Conservation (phyloP, 2,888 invertebrate species). For the Quadriops clusia region DNA sequence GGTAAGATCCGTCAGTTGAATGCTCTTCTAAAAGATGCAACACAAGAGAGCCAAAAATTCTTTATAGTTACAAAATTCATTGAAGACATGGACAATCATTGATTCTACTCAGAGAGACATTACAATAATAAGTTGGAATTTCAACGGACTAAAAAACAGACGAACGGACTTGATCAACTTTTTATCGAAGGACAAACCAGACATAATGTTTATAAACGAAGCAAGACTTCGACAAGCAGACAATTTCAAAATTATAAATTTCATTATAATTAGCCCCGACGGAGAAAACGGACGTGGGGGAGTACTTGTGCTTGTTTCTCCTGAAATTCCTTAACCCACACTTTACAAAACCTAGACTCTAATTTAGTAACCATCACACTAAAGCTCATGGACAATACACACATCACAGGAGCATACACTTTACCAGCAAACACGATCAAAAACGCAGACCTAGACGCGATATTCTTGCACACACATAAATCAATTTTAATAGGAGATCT, state of each 20-base stretch:
- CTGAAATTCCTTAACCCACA: slow-evolving; percentile 3
- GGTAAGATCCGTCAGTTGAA: too few species aligned
- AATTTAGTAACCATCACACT: slow-evolving; percentile 11
- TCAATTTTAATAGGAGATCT: slow-evolving; percentile 12
- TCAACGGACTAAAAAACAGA: slow-evolving; percentile 13
- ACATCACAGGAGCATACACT: slow-evolving; percentile 10
- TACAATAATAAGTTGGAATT: slow-evolving; percentile 9
- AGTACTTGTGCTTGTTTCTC: slow-evolving; percentile 1
- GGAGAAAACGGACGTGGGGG: background rate
- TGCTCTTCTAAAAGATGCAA: too few species aligned
- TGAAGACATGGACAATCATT: background rate
- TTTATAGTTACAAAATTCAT: too few species aligned
- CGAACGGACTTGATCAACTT: slow-evolving; percentile 11
- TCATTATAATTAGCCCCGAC: slow-evolving; percentile 1
- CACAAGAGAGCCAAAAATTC: too few species aligned
- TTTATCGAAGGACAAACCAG: slow-evolving; percentile 8
- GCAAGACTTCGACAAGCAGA: slow-evolving; percentile 6
- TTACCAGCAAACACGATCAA: slow-evolving; percentile 8
- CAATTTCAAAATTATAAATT: slow-evolving; percentile 8
- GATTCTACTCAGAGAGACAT: slow-evolving; percentile 1
- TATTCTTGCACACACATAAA: slow-evolving; percentile 3
- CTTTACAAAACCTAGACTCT: background rate
- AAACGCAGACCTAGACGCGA: slow-evolving; percentile 8
- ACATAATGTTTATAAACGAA: slow-evolving; percentile 14
- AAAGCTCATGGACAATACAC: slow-evolving; percentile 7